Evolutionary conservation across 1,140 invertebrate species (phyloP).

Genomic region (Leguminivora glycinivorella): DNA sequence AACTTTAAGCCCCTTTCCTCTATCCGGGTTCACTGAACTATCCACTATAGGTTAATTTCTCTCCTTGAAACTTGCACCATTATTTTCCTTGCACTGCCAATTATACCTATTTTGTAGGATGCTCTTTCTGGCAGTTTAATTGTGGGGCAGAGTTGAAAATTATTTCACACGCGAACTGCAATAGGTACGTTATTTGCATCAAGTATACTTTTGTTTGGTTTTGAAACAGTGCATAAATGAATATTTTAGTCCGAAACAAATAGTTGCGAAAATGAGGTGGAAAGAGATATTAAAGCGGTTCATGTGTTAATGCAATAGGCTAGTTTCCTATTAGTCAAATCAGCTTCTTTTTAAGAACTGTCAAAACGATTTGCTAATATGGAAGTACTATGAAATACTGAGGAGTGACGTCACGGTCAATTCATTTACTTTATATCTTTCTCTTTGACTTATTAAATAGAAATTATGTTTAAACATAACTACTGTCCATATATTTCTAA

Average conservation of each 20-base stretch:
- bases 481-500: no score
- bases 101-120: conserved; percentile 5
- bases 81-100: not conserved
- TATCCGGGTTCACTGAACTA: conserved; percentile 6
- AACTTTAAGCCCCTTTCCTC: conserved; percentile 9
- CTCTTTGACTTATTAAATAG: no score
- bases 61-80: conserved; percentile 9
- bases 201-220: not conserved
- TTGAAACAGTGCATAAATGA: not conserved
- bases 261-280: no score
- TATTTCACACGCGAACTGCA: not conserved
- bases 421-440: no score
- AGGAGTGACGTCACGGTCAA: no score
- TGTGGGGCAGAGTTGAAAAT: not conserved
- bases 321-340: no score
- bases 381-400: no score
- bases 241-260: not conserved
- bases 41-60: conserved; percentile 7
- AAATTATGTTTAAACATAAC: no score
- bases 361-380: no score
- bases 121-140: conserved; percentile 14
- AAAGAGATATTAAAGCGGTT: no score
- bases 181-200: not conserved
- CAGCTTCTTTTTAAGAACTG: no score
- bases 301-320: no score